Conservation (phyloP, 2,113 vertebrate species). For the Callorhinus ursinus region DNA sequence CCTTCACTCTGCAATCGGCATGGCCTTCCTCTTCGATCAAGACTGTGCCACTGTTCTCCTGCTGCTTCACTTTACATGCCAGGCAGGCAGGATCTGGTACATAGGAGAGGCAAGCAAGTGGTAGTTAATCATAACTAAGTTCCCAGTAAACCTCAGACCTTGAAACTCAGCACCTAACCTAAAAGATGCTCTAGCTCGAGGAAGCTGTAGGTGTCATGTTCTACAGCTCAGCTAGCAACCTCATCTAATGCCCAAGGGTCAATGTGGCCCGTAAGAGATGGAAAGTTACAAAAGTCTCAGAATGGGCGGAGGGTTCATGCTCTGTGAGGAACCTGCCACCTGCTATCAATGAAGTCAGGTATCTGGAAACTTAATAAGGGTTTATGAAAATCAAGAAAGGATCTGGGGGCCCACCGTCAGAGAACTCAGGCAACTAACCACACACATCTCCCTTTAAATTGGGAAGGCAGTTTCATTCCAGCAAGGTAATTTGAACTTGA, state of each 20-base stretch:
- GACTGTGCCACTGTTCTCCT: background rate
- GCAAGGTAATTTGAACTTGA: constrained; percentile 70
- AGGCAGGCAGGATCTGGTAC: constrained; percentile 22
- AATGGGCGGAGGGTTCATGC: constrained; percentile 46
- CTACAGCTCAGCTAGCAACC: constrained; percentile 42
- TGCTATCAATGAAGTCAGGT: constrained; percentile 21
- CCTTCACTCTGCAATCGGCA: background rate
- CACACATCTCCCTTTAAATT: constrained; percentile 65
- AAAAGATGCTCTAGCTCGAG: constrained; percentile 64
- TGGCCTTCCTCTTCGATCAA: background rate
- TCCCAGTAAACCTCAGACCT: constrained; percentile 37
- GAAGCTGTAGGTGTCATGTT: constrained; percentile 51
- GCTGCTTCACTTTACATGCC: background rate
- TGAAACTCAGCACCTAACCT: constrained; percentile 58
- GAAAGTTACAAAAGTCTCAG: constrained; percentile 64
- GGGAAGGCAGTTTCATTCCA: constrained; percentile 61
- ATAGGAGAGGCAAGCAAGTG: background rate
- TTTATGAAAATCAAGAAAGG: constrained; percentile 69
- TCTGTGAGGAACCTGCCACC: constrained; percentile 59
- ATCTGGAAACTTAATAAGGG: constrained; percentile 72
- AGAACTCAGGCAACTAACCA: constrained; percentile 61
- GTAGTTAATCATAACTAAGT: constrained; percentile 72
- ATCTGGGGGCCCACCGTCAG: background rate
- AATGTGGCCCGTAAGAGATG: constrained; percentile 45
- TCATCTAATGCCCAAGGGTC: constrained; percentile 60